phyloP scores from a whole-genome alignment of 2,113 vertebrate species.

The Microcebus murinus region DNA sequence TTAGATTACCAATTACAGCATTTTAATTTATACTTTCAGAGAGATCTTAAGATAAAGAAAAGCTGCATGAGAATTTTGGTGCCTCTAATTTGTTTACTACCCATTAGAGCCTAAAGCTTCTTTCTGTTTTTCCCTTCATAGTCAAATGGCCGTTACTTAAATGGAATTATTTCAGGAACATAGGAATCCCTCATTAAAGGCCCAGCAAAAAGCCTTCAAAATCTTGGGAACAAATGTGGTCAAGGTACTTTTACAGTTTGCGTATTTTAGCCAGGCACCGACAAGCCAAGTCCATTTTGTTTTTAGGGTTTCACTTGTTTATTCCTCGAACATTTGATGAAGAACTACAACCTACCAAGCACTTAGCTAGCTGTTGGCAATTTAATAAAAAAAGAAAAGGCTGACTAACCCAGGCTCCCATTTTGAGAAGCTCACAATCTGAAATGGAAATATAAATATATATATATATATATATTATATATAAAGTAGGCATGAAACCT shows the following conservation, averaged over 20 bases:
- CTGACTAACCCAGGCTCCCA: background rate
- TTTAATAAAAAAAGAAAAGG: background rate
- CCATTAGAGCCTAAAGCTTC: constrained; percentile 79
- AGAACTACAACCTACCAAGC: background rate
- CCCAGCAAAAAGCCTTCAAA: constrained; percentile 80
- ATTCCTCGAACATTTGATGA: constrained; percentile 40
- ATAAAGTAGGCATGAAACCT: constrained; percentile 72
- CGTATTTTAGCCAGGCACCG: constrained; percentile 60
- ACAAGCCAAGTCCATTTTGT: constrained; percentile 53
- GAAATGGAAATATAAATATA: background rate
- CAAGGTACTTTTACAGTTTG: constrained; percentile 66
- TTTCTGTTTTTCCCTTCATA: constrained; percentile 82
- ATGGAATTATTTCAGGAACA: constrained; percentile 80
- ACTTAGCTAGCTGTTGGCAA: background rate
- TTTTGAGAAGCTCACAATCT: background rate
- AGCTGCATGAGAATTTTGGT: constrained; percentile 55
- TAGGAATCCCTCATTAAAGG: constrained; percentile 73
- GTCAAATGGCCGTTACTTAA: constrained; percentile 74
- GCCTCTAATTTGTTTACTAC: constrained; percentile 79
- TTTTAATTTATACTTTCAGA: constrained; percentile 49
- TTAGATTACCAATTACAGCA: constrained; percentile 19
- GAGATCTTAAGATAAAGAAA: constrained; percentile 47
- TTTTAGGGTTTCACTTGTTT: constrained; percentile 26
- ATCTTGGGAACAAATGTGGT: constrained; percentile 76
- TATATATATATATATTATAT: constrained; percentile 49